Evolutionary conservation across 1,140 invertebrate genomes (phyloP), one percentile per base, ranked within the genome.

Genomic region (Solenopsis fugax): DNA sequence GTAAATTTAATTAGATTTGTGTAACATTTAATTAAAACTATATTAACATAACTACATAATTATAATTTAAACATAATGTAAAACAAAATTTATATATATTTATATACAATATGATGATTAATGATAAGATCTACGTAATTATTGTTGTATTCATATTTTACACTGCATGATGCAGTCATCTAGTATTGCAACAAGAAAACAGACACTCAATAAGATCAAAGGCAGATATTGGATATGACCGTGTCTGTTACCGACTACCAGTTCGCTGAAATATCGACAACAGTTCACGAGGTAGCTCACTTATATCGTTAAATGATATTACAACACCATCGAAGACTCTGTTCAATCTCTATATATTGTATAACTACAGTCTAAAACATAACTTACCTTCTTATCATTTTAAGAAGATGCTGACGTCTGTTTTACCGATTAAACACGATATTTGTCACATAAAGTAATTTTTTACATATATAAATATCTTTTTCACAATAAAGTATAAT

Each of bases 251-350:
- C 12, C 58, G n/a, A 13, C 24, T 50, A 77, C 18, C 16, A 64
- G 41, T 34, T 0, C 24, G 1, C 56, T 64, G 75, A 64, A 77
- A 21, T 77, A 77, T 56, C 73, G 16, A 45, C 54, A 60, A 76
- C 34, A 16, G 24, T 34, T n/a, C 34, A 45, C 4, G 56, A 0
- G n/a, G 0, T 41, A 48, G 5, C 0, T 72, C 12, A 58, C 13
- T 60, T 29, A 56, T 21, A 64, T 24, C 41, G 6, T 69, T 9
- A 2, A 69, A 48, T 45, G 21, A 69, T 69, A 67, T 37, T 10
- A 9, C 1, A 75, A 37, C 10, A 24, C 5, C 6, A 4, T 76
- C 41, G 21, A 60, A 0, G 29, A 29, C 29, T 58, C 29, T 58
- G 13, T 58, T 37, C 12, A 21, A 24, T 60, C 4, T 60, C 16